Evolutionary conservation across 2,797 vertebrate species (phyloP).

Genomic region (Galagoides demidoff): DNA sequence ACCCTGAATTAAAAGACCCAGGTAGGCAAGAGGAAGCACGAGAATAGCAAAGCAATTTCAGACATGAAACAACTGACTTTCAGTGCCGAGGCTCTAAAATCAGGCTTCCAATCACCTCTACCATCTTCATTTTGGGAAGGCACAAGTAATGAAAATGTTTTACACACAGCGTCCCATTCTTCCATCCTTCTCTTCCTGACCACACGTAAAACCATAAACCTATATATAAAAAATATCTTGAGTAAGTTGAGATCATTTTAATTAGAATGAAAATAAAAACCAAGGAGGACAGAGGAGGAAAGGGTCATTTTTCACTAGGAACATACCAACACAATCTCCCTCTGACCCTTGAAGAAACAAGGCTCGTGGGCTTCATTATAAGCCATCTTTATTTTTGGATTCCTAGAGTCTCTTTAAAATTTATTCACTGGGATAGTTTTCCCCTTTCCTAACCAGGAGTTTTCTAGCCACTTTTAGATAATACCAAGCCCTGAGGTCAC

Average conservation of each 20-base stretch:
- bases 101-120: not conserved
- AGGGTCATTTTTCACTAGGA: not conserved
- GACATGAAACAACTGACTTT: not conserved
- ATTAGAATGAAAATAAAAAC: slow-evolving; percentile 19
- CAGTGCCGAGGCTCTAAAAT: not conserved
- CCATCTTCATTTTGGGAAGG: not conserved
- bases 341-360: not conserved
- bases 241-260: not conserved
- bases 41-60: not conserved
- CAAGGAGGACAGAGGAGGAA: not conserved
- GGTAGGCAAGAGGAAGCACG: not conserved
- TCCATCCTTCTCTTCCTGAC: not conserved
- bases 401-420: slow-evolving; percentile 25
- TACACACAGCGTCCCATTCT: not conserved
- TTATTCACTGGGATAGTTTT: not conserved
- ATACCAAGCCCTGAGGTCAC: not conserved
- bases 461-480: not conserved
- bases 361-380: not conserved
- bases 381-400: not conserved
- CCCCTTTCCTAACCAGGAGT: not conserved
- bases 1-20: not conserved
- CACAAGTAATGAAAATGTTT: not conserved
- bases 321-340: not conserved
- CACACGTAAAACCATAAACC: not conserved
- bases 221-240: not conserved